Evolutionary conservation across 2,113 vertebrate species (phyloP).

Genomic region (Engraulis encrasicolus): DNA sequence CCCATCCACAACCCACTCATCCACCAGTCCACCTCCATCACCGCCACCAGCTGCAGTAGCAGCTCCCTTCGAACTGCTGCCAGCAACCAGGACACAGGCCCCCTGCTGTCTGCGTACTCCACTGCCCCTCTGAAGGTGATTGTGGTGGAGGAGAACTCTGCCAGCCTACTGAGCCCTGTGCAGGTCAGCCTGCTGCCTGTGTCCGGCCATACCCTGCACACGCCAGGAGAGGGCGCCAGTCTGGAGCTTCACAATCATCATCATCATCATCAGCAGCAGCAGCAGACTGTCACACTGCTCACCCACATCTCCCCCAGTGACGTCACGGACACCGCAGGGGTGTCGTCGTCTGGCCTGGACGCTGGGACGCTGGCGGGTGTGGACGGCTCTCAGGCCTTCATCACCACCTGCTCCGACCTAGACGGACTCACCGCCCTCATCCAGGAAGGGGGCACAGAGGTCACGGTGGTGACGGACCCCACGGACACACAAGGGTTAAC

Average conservation of each 20-base stretch:
- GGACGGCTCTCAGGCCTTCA: constrained; percentile 75
- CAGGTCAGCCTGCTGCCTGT: constrained; percentile 87
- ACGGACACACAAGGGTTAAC: constrained; percentile 45
- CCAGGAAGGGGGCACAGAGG: constrained; percentile 86
- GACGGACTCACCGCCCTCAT: constrained; percentile 91
- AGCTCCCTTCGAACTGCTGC: neutral
- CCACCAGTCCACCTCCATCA: constrained; percentile 65
- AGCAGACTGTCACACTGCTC: constrained; percentile 80
- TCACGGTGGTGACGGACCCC: constrained; percentile 87
- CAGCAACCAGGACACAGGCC: constrained; percentile 32
- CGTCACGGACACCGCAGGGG: too few relatives aligned
- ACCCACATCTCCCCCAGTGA: constrained; percentile 69
- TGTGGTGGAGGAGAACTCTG: constrained; percentile 71
- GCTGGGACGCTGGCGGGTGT: constrained; percentile 77
- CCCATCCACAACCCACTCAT: constrained; percentile 51
- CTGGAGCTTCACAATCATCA: too few relatives aligned
- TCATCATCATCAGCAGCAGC: constrained; percentile 74
- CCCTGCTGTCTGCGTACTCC: constrained; percentile 66
- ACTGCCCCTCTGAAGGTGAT: constrained; percentile 88
- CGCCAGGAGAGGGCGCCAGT: constrained; percentile 65
- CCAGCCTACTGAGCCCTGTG: constrained; percentile 78
- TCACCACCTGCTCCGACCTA: constrained; percentile 87
- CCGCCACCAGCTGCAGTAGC: neutral
- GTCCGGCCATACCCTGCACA: constrained; percentile 62
- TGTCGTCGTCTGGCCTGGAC: constrained; percentile 70